These are phyloP conservation scores for Molossus molossus DNA, from an alignment of 2,797 vertebrate species.

Conservation along the genomic window DNA sequence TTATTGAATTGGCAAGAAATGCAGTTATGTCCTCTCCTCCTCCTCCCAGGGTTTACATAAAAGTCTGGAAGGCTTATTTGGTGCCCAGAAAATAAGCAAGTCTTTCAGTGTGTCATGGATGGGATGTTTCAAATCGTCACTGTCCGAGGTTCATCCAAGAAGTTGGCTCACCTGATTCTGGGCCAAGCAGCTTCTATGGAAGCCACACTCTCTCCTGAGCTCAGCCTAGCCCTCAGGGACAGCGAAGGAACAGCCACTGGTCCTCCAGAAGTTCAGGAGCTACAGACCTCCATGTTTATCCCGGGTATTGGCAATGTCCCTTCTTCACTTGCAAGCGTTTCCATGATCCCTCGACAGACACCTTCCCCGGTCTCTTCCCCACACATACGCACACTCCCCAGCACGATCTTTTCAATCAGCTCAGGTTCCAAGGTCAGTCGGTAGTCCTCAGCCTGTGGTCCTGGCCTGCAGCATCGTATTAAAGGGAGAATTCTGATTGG, in stretches of 20 bases:
- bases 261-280: background rate
- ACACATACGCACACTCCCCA: background rate
- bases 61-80: background rate
- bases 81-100: background rate
- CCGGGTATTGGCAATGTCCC: background rate
- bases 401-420: background rate
- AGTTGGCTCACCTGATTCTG: background rate
- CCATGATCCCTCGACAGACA: background rate
- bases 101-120: background rate
- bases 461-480: background rate
- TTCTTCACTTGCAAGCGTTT: background rate
- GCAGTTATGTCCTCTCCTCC: background rate
- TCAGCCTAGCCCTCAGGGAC: background rate
- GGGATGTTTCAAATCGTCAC: fast-evolving
- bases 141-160: background rate
- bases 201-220: background rate
- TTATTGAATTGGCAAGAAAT: background rate
- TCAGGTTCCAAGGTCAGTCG: background rate
- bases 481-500: background rate
- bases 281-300: background rate
- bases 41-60: background rate
- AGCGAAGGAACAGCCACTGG: no score
- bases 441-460: background rate
- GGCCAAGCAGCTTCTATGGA: background rate
- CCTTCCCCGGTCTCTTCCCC: background rate